Conservation (phyloP, 2,888 invertebrate genomes). For the Crocallis elinguaria region DNA sequence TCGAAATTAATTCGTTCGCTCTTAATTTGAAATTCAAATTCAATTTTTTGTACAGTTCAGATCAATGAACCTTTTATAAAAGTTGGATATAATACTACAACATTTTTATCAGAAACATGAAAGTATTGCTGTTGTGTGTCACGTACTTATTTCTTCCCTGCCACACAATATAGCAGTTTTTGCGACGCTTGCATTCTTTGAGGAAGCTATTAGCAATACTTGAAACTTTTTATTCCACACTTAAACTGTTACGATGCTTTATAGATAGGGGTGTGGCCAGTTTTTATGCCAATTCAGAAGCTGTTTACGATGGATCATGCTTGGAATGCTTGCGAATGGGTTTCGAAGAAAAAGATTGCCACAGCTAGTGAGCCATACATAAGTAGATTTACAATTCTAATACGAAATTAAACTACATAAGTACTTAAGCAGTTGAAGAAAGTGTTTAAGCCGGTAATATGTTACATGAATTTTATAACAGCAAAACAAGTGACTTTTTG, state of each 20-base stretch:
- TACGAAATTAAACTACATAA: constrained; percentile 28
- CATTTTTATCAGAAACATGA: constrained; percentile 3
- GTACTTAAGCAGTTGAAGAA: constrained; percentile 27
- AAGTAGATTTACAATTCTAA: constrained; percentile 37
- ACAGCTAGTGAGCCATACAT: constrained; percentile 29
- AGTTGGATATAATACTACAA: neutral
- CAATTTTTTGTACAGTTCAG: constrained; percentile 33
- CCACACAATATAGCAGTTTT: constrained; percentile 20
- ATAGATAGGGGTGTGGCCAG: constrained; percentile 53
- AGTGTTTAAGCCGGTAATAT: constrained; percentile 26
- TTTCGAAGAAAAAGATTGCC: constrained; percentile 36
- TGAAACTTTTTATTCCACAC: constrained; percentile 51
- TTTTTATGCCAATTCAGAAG: constrained; percentile 56
- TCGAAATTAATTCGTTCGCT: constrained; percentile 43
- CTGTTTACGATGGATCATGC: constrained; percentile 51
- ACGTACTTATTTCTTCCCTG: constrained; percentile 26
- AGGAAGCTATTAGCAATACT: constrained; percentile 53
- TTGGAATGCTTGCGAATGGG: constrained; percentile 57
- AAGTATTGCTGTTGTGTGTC: constrained; percentile 6
- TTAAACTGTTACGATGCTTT: constrained; percentile 54
- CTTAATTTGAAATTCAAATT: constrained; percentile 33
- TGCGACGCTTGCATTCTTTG: constrained; percentile 37
- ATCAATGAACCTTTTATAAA: constrained; percentile 28
- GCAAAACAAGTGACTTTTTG: constrained; percentile 17
- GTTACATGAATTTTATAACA: constrained; percentile 20